phyloP scores from a whole-genome alignment of 1,140 invertebrate species.

The Tetramorium parvispinum region DNA sequence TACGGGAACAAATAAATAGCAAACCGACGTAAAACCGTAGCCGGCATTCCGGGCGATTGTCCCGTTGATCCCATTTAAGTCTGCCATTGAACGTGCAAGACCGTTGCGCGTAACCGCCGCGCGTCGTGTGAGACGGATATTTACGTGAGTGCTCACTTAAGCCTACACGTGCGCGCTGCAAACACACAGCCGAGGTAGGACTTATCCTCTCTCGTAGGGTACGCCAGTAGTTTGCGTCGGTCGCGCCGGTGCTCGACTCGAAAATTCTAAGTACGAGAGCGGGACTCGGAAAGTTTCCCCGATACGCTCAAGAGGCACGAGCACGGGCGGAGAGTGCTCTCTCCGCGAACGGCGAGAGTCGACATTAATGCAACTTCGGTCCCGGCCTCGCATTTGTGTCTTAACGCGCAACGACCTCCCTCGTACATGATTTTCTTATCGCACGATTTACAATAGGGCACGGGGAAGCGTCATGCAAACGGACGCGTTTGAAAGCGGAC shows the following conservation, averaged over 20 bases:
- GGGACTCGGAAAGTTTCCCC: conserved; percentile 8
- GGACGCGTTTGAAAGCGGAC: not conserved
- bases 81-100: not conserved
- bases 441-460: not conserved
- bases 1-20: not conserved
- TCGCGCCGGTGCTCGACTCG: not conserved
- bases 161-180: not conserved
- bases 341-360: not conserved
- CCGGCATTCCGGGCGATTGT: not conserved
- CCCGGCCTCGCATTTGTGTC: not conserved
- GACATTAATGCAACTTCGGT: not conserved
- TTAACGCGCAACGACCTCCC: not conserved
- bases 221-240: not conserved
- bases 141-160: conserved; percentile 38
- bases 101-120: not conserved
- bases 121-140: conserved; percentile 20
- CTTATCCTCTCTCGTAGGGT: not conserved
- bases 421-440: not conserved
- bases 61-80: conserved; percentile 10
- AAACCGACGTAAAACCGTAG: not conserved
- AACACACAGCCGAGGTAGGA: not conserved
- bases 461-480: not conserved
- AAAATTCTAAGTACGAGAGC: conserved; percentile 1
- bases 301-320: not conserved
- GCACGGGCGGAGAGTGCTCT: not conserved